These are phyloP conservation scores for Solen grandis DNA, from an alignment of 1,140 invertebrate genomes.

Conservation along the genomic window DNA sequence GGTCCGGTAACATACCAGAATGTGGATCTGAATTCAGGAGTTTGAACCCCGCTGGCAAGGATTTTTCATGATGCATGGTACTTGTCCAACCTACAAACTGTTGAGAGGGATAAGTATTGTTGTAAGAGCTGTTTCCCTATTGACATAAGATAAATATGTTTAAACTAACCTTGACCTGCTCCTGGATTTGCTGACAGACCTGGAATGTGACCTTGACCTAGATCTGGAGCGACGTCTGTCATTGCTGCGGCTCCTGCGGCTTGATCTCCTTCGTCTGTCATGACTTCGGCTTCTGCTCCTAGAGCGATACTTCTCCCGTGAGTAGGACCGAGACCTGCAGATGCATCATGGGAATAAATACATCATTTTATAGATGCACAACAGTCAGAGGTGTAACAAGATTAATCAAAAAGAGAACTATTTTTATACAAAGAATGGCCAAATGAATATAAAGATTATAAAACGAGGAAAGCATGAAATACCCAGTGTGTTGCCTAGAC, in stretches of 20 bases:
- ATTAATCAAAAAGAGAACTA: neutral
- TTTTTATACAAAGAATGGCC: neutral
- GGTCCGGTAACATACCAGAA: neutral
- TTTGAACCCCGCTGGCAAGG: neutral
- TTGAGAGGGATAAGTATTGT: too few species aligned
- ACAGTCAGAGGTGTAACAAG: neutral
- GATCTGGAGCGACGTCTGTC: conserved; percentile 26
- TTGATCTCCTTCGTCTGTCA: conserved; percentile 54
- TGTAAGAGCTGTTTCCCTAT: too few species aligned
- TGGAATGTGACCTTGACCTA: conserved; percentile 48
- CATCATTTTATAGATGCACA: too few species aligned
- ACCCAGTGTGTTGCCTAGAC: neutral
- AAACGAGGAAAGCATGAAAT: neutral
- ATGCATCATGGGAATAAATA: too few species aligned
- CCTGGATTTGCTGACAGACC: conserved; percentile 59
- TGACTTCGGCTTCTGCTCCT: conserved; percentile 53
- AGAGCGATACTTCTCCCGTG: conserved; percentile 54
- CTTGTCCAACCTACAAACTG: neutral
- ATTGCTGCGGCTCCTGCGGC: conserved; percentile 53
- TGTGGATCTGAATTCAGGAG: neutral
- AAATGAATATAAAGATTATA: neutral
- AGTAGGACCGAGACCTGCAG: conserved; percentile 57
- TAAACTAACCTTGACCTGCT: conserved; percentile 54
- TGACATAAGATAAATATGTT: neutral
- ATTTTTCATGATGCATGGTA: neutral